These are phyloP conservation scores for Melanotaenia parkinsoni DNA, from an alignment of 2,797 vertebrate genomes.

Conservation along the genomic window DNA sequence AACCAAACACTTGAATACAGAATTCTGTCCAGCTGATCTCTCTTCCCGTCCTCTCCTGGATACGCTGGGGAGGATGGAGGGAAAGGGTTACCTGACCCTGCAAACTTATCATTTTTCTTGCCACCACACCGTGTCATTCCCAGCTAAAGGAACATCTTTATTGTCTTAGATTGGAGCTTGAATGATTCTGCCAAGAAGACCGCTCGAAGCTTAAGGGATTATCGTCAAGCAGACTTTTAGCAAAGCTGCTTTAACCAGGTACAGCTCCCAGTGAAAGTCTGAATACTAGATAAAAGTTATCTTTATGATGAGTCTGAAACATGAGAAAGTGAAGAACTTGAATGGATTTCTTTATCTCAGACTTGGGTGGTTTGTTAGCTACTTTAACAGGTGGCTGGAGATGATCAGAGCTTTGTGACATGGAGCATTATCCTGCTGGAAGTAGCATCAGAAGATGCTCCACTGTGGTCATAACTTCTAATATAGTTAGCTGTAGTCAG, in stretches of 20 bases:
- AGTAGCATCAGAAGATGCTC: slow-evolving; percentile 54
- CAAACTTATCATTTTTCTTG: too few species aligned
- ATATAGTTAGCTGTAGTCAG: too few species aligned
- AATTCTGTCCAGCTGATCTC: too few species aligned
- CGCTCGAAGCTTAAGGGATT: not conserved
- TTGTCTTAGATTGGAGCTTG: not conserved
- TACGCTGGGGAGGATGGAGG: too few species aligned
- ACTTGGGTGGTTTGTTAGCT: not conserved
- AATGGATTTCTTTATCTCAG: too few species aligned
- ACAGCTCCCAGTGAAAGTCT: not conserved
- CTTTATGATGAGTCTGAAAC: too few species aligned
- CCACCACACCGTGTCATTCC: not conserved
- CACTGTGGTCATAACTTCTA: too few species aligned
- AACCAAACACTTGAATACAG: too few species aligned
- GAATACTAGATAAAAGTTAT: not conserved
- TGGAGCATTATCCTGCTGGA: slow-evolving; percentile 46
- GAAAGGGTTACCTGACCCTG: too few species aligned
- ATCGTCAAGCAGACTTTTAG: not conserved
- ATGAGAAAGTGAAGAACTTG: too few species aligned
- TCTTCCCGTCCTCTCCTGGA: too few species aligned
- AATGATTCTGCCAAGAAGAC: not conserved
- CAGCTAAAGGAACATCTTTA: not conserved
- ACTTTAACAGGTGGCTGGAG: too few species aligned
- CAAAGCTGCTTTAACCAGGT: not conserved
- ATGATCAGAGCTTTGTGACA: slow-evolving; percentile 14